Conservation (phyloP, 2,797 vertebrate species). For the Melanotaenia nigrans region DNA sequence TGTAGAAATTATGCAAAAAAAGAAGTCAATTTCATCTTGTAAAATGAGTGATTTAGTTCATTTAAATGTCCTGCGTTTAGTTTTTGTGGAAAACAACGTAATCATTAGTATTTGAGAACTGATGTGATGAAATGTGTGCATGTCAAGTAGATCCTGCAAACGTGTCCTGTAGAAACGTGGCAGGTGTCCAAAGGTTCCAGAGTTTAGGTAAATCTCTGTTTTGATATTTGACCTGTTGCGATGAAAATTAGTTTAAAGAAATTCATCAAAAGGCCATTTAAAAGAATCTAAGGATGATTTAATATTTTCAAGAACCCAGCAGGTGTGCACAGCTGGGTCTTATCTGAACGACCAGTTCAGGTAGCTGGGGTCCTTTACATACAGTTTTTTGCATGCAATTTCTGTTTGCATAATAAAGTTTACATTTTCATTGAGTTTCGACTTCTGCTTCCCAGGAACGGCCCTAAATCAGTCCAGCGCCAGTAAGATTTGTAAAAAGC, state of each 20-base stretch:
- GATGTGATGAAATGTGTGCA: not conserved
- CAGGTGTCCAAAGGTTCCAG: not conserved
- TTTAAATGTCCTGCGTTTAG: not conserved
- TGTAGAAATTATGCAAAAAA: not conserved
- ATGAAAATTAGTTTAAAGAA: too few species aligned
- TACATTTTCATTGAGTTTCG: conserved; percentile 68
- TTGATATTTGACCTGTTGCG: not conserved
- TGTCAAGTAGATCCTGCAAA: not conserved
- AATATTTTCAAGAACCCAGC: conserved; percentile 29
- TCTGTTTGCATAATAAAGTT: conserved; percentile 71
- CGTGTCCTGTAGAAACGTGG: not conserved
- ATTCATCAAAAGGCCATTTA: not conserved
- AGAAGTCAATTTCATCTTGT: not conserved
- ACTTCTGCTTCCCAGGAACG: conserved; percentile 71
- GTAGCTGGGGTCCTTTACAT: conserved; percentile 75
- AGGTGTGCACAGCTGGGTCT: conserved; percentile 17
- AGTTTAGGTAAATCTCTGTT: not conserved
- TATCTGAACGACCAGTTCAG: conserved; percentile 72
- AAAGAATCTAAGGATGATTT: not conserved
- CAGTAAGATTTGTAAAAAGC: conserved; percentile 43
- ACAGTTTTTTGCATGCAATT: conserved; percentile 79
- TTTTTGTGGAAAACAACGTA: not conserved
- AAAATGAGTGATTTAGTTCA: not conserved
- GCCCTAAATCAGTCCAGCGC: conserved; percentile 50
- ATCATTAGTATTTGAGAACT: not conserved